Evolutionary conservation across 2,888 invertebrate species (phyloP).

Genomic region (Polyommatus iphigenia): DNA sequence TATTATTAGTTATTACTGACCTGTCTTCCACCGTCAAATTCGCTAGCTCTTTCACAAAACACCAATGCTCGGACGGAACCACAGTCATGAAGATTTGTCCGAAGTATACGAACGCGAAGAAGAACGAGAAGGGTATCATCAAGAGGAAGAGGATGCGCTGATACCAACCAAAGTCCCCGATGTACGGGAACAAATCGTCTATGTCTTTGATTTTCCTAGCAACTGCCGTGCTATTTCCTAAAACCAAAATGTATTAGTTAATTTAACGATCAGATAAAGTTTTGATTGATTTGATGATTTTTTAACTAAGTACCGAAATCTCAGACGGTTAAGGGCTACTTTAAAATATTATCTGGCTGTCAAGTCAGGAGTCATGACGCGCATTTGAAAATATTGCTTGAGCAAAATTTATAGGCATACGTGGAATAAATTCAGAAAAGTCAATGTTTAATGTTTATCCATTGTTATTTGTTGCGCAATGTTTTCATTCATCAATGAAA

Average conservation of each 20-base stretch:
- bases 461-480: neutral
- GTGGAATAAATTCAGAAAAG: too few species aligned
- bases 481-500: neutral
- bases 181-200: conserved; percentile 66
- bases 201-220: conserved; percentile 54
- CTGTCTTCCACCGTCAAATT: conserved; percentile 58
- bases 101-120: conserved; percentile 75
- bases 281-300: too few species aligned
- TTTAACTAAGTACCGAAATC: too few species aligned
- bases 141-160: conserved; percentile 67
- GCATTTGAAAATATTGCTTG: too few species aligned
- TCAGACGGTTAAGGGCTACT: too few species aligned
- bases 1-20: conserved; percentile 45
- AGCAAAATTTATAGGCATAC: too few species aligned
- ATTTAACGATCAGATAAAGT: too few species aligned
- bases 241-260: conserved; percentile 30
- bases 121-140: conserved; percentile 72
- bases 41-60: conserved; percentile 55
- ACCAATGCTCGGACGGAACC: conserved; percentile 68
- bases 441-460: too few species aligned
- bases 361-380: too few species aligned
- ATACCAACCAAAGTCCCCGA: conserved; percentile 73
- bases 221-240: conserved; percentile 35
- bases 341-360: too few species aligned
- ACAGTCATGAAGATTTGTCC: conserved; percentile 73